Evolutionary conservation across 2,113 vertebrate genomes (phyloP).

Genomic region (Cynopterus brachyotis): DNA sequence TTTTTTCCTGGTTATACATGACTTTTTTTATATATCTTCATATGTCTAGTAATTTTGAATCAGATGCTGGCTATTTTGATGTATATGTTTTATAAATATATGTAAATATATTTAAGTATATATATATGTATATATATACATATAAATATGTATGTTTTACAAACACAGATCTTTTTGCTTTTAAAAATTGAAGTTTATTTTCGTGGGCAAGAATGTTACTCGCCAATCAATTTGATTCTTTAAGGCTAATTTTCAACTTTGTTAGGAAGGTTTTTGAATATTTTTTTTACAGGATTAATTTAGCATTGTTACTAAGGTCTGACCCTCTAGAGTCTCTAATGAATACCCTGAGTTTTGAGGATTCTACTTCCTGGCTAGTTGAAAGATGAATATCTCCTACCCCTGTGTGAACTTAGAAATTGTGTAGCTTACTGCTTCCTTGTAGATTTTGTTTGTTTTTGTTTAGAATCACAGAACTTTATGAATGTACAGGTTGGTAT

Average conservation of each 20-base stretch:
- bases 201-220: background rate
- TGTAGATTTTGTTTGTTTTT: background rate
- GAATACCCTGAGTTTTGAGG: background rate
- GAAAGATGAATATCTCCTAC: background rate
- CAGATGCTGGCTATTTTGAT: background rate
- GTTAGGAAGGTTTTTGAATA: background rate
- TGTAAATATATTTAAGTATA: too few relatives aligned
- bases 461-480: background rate
- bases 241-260: background rate
- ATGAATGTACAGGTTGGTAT: background rate
- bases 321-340: background rate
- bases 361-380: background rate
- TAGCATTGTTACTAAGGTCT: background rate
- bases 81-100: background rate
- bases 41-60: background rate
- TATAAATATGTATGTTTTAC: too few relatives aligned
- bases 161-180: background rate
- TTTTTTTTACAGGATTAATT: background rate
- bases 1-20: background rate
- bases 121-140: too few relatives aligned
- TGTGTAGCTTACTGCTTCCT: background rate
- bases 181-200: background rate
- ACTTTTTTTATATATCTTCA: background rate
- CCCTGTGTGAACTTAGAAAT: background rate
- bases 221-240: background rate